Base-by-base conservation (phyloP, 2,888 invertebrate genomes). In the Ophion slaviceki region DNA sequence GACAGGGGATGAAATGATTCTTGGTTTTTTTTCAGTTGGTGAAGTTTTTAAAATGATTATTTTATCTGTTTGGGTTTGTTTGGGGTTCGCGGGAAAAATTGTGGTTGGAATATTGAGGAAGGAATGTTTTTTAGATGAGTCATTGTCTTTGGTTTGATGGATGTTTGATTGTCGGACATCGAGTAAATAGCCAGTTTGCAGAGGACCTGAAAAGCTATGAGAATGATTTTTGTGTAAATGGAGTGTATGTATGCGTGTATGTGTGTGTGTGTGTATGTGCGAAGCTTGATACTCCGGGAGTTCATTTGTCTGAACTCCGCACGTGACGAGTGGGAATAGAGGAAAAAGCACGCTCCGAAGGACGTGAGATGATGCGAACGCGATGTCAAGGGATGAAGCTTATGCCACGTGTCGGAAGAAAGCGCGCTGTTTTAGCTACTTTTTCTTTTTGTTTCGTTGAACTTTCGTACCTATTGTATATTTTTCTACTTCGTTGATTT, bases 401-500 rank as follows among this genome's bases (percentile, higher is more conserved):
- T 71, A 47, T n/a, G 77, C 77, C 80, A 84, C 84, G 84, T 84
- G 84, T 53, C 45, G 47, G 40, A 24, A 28, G 24, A 59, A 62
- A 81, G 59, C 28, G 3, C 17, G 8, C 53, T 45, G n/a, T 11
- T 14, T 59, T 67, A 17, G 3, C 14, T 57, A 20, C 7, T 53
- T 72, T 66, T 47, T 32, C 57, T 77, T 67, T 67, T 53, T 17
- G 11, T 17, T 53, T 5, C 14, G 36, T 3, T 36, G 36, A 40
- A 66, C 24, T 59, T 74, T 74, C 61, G 14, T 61, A 53, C 53
- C 40, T n/a, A 28, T 53, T 36, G 40, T 40, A 17, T 20, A 11
- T 59, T 70, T 4, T 47, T 28, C 53, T 14, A 0, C 17, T 17
- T 53, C 53, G 14, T 17, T 53, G 3, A 17, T 53, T 53, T 17